These are phyloP conservation scores for Elachura formosa DNA, from an alignment of 2,113 vertebrate species.

Conservation along the genomic window DNA sequence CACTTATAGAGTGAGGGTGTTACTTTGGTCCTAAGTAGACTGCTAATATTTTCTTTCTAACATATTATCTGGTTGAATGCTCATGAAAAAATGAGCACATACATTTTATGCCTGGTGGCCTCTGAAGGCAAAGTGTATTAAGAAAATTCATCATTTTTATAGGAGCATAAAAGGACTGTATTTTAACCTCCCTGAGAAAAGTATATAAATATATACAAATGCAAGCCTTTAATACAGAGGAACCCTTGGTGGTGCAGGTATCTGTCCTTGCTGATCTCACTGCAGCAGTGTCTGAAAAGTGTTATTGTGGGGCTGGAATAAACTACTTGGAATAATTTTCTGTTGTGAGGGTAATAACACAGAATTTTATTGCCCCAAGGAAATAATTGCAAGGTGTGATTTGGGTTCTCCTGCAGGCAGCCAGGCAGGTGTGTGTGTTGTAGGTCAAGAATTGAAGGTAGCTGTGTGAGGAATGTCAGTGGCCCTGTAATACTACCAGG, in stretches of 20 bases:
- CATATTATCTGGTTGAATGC: background rate
- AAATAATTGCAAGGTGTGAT: background rate
- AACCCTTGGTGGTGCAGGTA: background rate
- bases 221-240: background rate
- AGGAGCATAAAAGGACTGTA: background rate
- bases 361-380: background rate
- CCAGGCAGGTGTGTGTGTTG: background rate
- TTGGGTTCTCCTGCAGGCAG: background rate
- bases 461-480: background rate
- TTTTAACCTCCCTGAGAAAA: background rate
- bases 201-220: background rate
- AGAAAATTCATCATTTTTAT: slow-evolving; percentile 22
- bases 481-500: background rate
- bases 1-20: background rate
- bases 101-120: background rate
- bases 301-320: background rate
- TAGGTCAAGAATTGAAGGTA: background rate
- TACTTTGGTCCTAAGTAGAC: background rate
- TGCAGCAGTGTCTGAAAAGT: background rate
- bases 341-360: background rate
- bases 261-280: background rate
- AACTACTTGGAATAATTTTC: background rate
- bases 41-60: background rate
- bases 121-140: background rate
- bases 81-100: background rate